Conservation (phyloP, 2,888 invertebrate species). For the Graphium colonna region DNA sequence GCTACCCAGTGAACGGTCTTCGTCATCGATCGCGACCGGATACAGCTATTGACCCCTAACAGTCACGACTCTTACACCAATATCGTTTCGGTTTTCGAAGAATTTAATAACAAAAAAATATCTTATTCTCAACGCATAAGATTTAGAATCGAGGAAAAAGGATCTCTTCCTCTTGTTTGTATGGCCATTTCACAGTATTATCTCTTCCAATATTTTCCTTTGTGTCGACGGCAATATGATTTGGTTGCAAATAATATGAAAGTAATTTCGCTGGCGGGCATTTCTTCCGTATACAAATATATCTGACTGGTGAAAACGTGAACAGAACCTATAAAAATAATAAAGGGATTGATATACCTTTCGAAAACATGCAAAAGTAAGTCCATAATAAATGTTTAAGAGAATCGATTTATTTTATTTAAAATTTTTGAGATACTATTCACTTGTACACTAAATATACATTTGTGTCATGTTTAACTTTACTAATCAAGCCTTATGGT, state of each 20-base stretch:
- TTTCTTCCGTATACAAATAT: slow-evolving; percentile 1
- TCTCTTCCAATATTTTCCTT: slow-evolving; percentile 22
- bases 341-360: no score
- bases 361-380: no score
- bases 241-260: slow-evolving; percentile 20
- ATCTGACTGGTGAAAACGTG: not conserved
- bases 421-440: no score
- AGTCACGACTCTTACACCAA: slow-evolving; percentile 42
- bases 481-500: no score
- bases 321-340: not conserved
- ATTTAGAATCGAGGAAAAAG: slow-evolving; percentile 5
- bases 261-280: slow-evolving; percentile 13
- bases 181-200: slow-evolving; percentile 21
- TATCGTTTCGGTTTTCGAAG: slow-evolving; percentile 38
- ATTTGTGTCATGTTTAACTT: no score
- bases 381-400: no score
- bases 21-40: slow-evolving; percentile 66
- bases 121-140: slow-evolving; percentile 17
- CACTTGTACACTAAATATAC: no score
- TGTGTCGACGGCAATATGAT: slow-evolving; percentile 19
- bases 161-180: slow-evolving; percentile 5
- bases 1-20: slow-evolving; percentile 45
- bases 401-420: no score
- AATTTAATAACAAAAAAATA: slow-evolving; percentile 30
- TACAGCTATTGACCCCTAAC: slow-evolving; percentile 61